Base-by-base conservation (phyloP, 1,140 invertebrate genomes). In the Cyphomyrmex costatus region DNA sequence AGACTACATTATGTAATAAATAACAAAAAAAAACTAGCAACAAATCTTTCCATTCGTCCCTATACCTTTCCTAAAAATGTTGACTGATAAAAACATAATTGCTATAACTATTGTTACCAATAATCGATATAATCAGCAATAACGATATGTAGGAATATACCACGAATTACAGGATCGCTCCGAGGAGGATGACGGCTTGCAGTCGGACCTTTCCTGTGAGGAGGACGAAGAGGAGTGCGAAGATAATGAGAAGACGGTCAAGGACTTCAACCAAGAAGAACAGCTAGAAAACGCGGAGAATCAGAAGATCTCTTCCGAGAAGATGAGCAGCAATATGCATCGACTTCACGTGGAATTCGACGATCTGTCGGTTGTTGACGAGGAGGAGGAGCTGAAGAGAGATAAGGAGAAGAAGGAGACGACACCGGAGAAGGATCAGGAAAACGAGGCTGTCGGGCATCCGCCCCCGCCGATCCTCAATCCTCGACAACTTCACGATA, bases 331-430 rank as follows among this genome's bases (percentile, higher is more conserved):
- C 70, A 90, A 88, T 27, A 80, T 92, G 87, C 93, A 90, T 65
- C 91, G 95, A 27, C 89, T 96, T 27, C 94, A 95, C 65, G 95
- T 96, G 76, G 96, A 97, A 87, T 97, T 97, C 91, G 97, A 98
- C 92, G 97, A 97, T 93, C 95, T 97, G 27, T 97, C 97, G 36
- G 96, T 97, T 0, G 97, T 98, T 1, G 96, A 97, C 1, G 97
- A 98, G 89, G 97, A 97, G 90, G 97, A 96, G 2, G 95, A 95
- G 27, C 58, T 90, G n/a, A 93, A 91, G 36, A 93, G 92, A 33
- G 88, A 93, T 3, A 93, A 89, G 68, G 92, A 94, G 0, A 73
- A 49, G 36, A 92, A 90, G 49, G 89, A 92, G 7, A 49, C 49
- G 8, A 49, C 27, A 1, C 65, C 86, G 33, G 85, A 89, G 2